Conservation (phyloP, 2,888 invertebrate genomes). For the Cheilosia grossa region DNA sequence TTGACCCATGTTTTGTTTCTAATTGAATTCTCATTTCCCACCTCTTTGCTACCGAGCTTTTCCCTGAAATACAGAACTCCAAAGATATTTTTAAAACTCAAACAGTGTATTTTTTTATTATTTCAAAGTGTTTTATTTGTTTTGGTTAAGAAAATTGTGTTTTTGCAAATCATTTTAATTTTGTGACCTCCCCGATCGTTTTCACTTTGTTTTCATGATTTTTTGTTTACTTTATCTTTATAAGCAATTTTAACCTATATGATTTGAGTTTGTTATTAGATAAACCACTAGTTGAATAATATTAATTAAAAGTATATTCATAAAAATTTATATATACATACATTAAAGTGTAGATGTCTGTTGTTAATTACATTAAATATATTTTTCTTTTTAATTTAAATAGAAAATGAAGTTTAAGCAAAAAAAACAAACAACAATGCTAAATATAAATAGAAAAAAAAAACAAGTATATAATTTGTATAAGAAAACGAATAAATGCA, state of each 20-base stretch:
- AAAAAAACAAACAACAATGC: slow-evolving; percentile 25
- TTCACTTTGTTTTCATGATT: slow-evolving; percentile 59
- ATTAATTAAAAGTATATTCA: slow-evolving; percentile 71
- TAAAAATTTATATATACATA: slow-evolving; percentile 77
- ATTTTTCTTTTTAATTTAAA: slow-evolving; percentile 60
- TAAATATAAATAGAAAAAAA: slow-evolving; percentile 39
- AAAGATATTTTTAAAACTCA: slow-evolving; percentile 35
- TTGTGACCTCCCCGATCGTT: slow-evolving; percentile 70
- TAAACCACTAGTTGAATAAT: slow-evolving; percentile 76
- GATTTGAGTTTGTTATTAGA: slow-evolving; percentile 77
- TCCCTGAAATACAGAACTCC: slow-evolving; percentile 45
- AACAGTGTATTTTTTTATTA: slow-evolving; percentile 34
- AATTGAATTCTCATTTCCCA: slow-evolving; percentile 17
- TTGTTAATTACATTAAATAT: slow-evolving; percentile 78
- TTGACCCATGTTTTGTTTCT: slow-evolving; percentile 35
- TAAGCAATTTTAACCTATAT: slow-evolving; percentile 72
- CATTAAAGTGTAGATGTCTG: slow-evolving; percentile 81
- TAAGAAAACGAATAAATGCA: slow-evolving; percentile 57
- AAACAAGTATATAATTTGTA: slow-evolving; percentile 68
- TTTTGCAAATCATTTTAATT: slow-evolving; percentile 69
- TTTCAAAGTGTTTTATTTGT: slow-evolving; percentile 30
- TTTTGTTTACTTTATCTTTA: slow-evolving; percentile 61
- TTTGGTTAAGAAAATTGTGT: slow-evolving; percentile 19
- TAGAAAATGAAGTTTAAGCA: slow-evolving; percentile 41
- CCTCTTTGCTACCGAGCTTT: slow-evolving; percentile 48